phyloP scores from a whole-genome alignment of 1,140 invertebrate genomes.

The Achroia grisella region DNA sequence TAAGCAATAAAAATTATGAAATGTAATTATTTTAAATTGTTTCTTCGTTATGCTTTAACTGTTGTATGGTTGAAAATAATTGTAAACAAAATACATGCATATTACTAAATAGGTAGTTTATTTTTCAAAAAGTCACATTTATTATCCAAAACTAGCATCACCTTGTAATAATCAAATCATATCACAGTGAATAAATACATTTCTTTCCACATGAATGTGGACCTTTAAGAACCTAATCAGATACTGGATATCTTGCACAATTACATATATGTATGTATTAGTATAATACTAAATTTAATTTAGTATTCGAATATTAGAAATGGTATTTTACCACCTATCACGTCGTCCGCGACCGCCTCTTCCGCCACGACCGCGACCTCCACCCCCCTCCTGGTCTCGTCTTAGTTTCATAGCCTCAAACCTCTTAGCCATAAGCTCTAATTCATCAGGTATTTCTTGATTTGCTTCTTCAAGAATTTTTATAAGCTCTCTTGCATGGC shows the following conservation, averaged over 20 bases:
- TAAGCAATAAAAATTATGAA: neutral
- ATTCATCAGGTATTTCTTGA: conserved; percentile 83
- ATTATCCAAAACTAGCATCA: no score
- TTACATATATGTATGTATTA: no score
- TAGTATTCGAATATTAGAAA: neutral
- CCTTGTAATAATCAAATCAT: neutral
- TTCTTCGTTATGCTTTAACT: conserved; percentile 11
- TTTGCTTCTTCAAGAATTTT: conserved; percentile 85
- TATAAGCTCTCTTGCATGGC: conserved; percentile 86
- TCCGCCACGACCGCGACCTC: conserved; percentile 45
- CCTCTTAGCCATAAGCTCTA: conserved; percentile 81
- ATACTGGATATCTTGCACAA: no score
- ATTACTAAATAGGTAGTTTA: conserved; percentile 6
- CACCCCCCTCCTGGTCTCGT: conserved; percentile 63
- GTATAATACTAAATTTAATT: neutral
- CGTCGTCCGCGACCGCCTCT: conserved; percentile 18
- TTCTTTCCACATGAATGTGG: no score
- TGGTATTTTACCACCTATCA: conserved; percentile 14
- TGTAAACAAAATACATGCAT: conserved; percentile 18
- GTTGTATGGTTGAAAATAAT: conserved; percentile 11
- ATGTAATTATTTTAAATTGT: conserved; percentile 3
- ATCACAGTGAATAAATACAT: no score
- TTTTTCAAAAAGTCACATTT: no score
- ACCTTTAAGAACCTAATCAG: no score
- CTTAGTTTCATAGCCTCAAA: conserved; percentile 78